phyloP scores from a whole-genome alignment of 2,797 vertebrate species.

The Liparis tanakae region DNA sequence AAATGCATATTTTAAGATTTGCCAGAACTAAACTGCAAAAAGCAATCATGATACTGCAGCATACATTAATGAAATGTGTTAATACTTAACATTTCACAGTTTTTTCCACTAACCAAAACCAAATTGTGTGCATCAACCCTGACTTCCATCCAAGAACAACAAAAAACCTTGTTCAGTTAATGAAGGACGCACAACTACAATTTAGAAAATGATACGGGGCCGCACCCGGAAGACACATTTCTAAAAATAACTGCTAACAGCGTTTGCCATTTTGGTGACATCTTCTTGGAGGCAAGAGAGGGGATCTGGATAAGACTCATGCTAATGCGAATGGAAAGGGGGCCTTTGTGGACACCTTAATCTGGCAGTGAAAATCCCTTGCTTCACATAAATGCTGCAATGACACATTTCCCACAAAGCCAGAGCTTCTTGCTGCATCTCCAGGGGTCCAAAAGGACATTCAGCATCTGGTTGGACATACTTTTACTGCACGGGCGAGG shows the following conservation, averaged over 20 bases:
- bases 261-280: constrained; percentile 32
- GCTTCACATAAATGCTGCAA: constrained; percentile 60
- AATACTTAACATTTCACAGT: neutral
- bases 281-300: constrained; percentile 20
- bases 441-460: constrained; percentile 50
- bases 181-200: neutral
- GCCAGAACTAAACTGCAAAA: neutral
- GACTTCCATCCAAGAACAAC: neutral
- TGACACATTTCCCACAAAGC: constrained; percentile 51
- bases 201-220: neutral
- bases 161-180: neutral
- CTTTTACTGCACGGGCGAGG: constrained; percentile 13
- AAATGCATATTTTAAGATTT: neutral
- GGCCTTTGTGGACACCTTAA: constrained; percentile 54
- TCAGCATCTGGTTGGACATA: constrained; percentile 56
- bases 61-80: neutral
- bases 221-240: neutral
- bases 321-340: constrained; percentile 46
- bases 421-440: constrained; percentile 40
- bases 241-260: constrained; percentile 14
- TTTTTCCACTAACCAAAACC: neutral
- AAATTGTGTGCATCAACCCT: neutral
- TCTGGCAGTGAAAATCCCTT: constrained; percentile 51
- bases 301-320: constrained; percentile 27
- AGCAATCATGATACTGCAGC: neutral